Base-by-base conservation (phyloP, 2,888 invertebrate species). In the Heteropelma amictum region DNA sequence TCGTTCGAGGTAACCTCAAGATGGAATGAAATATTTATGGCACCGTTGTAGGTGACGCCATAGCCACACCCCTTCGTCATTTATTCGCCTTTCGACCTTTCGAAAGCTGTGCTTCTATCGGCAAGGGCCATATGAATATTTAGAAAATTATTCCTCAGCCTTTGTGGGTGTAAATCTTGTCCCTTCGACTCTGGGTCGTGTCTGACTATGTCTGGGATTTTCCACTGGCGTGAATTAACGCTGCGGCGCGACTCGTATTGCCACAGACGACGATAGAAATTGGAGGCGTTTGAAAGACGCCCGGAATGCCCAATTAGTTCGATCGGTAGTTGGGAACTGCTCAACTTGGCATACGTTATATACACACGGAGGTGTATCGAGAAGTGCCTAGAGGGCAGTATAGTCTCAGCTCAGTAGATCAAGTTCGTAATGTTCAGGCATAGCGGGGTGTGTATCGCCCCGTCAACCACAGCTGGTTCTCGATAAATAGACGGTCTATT, bases 11-110 rank as follows among this genome's bases (percentile, higher is more conserved):
- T 77, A 54, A 61, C 68, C 47, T 23, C 47, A 51, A 56, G 71
- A 73, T 51, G 42, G 40, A 65, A 76, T 77, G 63, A 69, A 79
- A 79, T 79, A 79, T 79, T 79, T 73, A 79, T 79, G 73, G 6
- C 51, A 71, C 64, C 64, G 54, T 28, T 30, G 35, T 65, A 33
- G 53, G 35, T 40, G 14, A 17, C 8, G 38, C 38, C n/a, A n/a
- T n/a, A n/a, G 51, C 42, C 45, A 67, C 65, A 67, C 60, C 58
- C 45, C 45, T 33, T 30, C 53, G 40, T 21, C 65, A 17, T 53
- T n/a, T 53, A 64, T 54, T 42, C 53, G 40, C 49, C 54, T 54
- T 35, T 61, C 35, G 17, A n/a, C 54, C 38, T 61, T 26, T 30
- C 49, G 14, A 30, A 38, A 53, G 33, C 26, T 28, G 42, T 0